These are phyloP conservation scores for Equus przewalskii DNA, from an alignment of 2,113 vertebrate genomes.

Conservation along the genomic window DNA sequence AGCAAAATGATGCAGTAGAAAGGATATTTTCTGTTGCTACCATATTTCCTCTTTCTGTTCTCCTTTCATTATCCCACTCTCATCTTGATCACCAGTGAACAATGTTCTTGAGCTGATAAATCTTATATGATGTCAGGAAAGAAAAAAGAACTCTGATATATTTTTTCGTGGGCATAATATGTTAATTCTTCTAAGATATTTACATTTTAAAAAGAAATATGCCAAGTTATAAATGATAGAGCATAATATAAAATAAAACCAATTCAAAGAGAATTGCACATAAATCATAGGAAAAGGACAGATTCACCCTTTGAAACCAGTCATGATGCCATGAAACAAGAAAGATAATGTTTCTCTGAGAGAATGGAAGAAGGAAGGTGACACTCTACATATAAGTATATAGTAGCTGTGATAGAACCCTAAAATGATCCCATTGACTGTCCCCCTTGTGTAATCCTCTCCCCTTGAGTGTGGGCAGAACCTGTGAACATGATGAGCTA, in stretches of 20 bases:
- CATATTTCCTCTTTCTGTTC: background rate
- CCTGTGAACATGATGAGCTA: background rate
- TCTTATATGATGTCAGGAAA: background rate
- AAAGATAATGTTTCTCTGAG: background rate
- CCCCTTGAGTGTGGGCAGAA: background rate
- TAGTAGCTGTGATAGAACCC: background rate
- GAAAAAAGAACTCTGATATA: background rate
- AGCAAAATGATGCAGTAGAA: background rate
- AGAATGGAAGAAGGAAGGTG: background rate
- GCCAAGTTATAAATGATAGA: slow-evolving; percentile 47
- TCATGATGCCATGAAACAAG: background rate
- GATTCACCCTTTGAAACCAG: slow-evolving; percentile 10
- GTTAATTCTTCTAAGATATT: background rate
- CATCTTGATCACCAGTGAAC: background rate
- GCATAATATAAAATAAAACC: slow-evolving; percentile 52
- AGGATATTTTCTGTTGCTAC: background rate
- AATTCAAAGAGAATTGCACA: slow-evolving; percentile 56
- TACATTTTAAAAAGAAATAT: slow-evolving; percentile 20
- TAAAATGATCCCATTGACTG: background rate
- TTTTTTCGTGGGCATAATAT: background rate
- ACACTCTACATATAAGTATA: background rate
- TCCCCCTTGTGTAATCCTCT: background rate
- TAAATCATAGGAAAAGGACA: slow-evolving; percentile 44
- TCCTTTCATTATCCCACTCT: background rate
- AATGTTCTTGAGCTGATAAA: background rate